A percentile compares a stretch with the other conserved stretches of the same genome.
Evolutionary conservation across 2,888 invertebrate species (phyloP).

Genomic region (Megalurothrips usitatus): DNA sequence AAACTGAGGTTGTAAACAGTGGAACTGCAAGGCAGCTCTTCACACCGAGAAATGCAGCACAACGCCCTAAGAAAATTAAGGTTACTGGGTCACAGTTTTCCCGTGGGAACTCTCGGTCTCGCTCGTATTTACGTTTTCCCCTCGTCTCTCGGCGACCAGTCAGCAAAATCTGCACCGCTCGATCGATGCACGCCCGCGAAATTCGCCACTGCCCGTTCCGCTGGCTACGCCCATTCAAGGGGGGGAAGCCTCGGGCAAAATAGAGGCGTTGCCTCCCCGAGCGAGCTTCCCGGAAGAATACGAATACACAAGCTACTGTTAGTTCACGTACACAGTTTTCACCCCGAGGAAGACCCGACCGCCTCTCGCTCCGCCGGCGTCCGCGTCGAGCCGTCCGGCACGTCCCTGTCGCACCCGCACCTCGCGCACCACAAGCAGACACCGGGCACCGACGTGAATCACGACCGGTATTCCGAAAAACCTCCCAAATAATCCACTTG

Average conservation of each 20-base stretch:
- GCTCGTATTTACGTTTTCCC: neutral
- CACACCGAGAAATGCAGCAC: too few relatives aligned
- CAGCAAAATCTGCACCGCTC: neutral
- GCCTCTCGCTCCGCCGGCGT: conserved; percentile 24
- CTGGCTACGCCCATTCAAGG: neutral
- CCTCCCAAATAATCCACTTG: conserved; percentile 27
- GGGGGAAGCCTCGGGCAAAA: neutral
- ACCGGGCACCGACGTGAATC: neutral
- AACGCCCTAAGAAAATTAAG: neutral
- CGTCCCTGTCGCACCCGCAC: neutral
- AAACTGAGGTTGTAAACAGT: too few relatives aligned
- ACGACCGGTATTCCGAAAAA: neutral
- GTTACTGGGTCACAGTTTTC: conserved; percentile 22
- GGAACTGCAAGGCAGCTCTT: too few relatives aligned
- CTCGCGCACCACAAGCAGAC: neutral
- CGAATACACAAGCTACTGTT: neutral
- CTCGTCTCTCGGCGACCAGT: neutral
- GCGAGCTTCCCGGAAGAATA: neutral
- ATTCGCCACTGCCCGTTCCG: too few relatives aligned
- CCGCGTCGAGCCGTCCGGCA: neutral
- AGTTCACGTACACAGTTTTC: neutral
- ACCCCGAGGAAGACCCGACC: conserved; percentile 27
- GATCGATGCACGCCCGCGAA: too few relatives aligned
- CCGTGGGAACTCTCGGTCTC: neutral
- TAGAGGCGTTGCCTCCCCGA: conserved; percentile 16